Evolutionary conservation across 2,797 vertebrate species (phyloP), one percentile per base, ranked within the genome.

Genomic region (Rhynchotus rufescens): DNA sequence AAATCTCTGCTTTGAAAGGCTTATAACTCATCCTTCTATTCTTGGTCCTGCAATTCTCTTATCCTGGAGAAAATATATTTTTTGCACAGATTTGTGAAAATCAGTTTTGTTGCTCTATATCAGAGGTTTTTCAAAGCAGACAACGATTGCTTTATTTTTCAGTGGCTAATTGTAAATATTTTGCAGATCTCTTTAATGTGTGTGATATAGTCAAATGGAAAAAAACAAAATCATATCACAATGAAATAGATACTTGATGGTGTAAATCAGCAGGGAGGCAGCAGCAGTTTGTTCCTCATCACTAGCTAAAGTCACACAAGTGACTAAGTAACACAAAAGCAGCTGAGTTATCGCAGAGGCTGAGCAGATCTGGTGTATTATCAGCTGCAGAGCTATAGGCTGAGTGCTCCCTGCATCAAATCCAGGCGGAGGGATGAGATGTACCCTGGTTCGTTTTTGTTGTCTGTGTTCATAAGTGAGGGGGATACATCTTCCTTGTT

Each of bases 1-100:
- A 93, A 87, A 96, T 96, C 95, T 95, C 78, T 44, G 34, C 92
- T 91, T 92, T 95, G 91, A 93, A 91, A 92, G 78, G 73, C 89
- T 92, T 95, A 49, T 82, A 95, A 66, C 34, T 86, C 75, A 61
- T 93, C 88, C 45, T 94, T 86, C 93, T 95, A 94, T 97, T 96
- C 85, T 77, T 73, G 92, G 68, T 88, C 80, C 51, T 82, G 51
- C 59, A 81, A 67, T 57, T 73, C 79, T 79, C 2, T 2, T 64
- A 77, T 52, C 16, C 44, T 42, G 40, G 66, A 61, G 25, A 40
- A 40, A 60, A 59, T 74, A 14, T 9, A 3, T 78, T 84, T 87
- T 5, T 76, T 45, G 6, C 26, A 38, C 26, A 64, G 57, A 16
- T 79, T 84, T 67, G 51, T 73, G 57, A 81, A 91, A 85, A 71